Conservation (phyloP, 2,888 invertebrate genomes). For the Aphelenchoides bicaudatus region DNA sequence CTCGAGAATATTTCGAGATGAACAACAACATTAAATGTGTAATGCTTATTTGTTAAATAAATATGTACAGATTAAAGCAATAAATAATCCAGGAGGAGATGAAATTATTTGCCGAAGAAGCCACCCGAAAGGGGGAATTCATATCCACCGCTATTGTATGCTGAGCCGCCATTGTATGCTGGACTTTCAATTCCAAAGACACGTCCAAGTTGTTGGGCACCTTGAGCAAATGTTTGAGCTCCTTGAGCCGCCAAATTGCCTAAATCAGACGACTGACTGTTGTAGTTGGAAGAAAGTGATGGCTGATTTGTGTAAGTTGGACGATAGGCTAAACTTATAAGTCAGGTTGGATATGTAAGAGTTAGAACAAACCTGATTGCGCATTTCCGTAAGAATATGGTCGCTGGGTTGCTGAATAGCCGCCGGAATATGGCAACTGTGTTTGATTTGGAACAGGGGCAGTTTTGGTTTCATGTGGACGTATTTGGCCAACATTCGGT, state of each 20-base stretch:
- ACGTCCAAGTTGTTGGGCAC: not conserved
- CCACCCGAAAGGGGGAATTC: constrained; percentile 1
- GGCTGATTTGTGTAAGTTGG: not conserved
- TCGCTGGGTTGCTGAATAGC: too few species aligned
- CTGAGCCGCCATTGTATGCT: too few species aligned
- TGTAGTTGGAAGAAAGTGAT: too few species aligned
- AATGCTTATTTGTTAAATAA: too few species aligned
- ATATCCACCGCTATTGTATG: not conserved
- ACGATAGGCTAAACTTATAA: not conserved
- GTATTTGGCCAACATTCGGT: not conserved
- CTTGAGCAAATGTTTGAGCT: constrained; percentile 5
- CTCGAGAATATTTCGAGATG: too few species aligned
- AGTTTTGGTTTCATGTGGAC: not conserved
- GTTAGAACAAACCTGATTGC: too few species aligned
- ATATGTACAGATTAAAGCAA: not conserved
- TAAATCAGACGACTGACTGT: too few species aligned
- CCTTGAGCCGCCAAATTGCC: constrained; percentile 13
- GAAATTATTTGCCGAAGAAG: constrained; percentile 5
- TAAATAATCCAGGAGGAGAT: not conserved
- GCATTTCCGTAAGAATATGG: too few species aligned
- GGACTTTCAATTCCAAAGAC: constrained; percentile 4
- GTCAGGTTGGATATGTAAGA: too few species aligned
- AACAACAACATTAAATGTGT: too few species aligned
- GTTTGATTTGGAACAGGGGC: not conserved
- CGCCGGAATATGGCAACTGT: not conserved